These are phyloP conservation scores for Trisateles emortualis DNA, from an alignment of 2,888 invertebrate genomes.

Conservation along the genomic window DNA sequence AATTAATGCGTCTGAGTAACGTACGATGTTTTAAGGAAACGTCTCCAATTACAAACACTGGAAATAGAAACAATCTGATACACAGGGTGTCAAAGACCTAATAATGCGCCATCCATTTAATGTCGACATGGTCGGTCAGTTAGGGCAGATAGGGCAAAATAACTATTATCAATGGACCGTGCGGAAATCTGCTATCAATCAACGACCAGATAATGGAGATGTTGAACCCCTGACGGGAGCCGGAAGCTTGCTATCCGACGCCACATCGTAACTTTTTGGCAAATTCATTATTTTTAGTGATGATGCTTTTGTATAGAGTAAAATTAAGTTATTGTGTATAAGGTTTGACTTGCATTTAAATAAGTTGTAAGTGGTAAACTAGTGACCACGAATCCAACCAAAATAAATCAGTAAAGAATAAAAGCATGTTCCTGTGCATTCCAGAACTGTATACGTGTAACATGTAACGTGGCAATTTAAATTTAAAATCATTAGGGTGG, in stretches of 20 bases:
- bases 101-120: slow-evolving; percentile 49
- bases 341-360: no score
- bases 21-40: slow-evolving; percentile 39
- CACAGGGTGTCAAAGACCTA: slow-evolving; percentile 56
- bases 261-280: slow-evolving; percentile 44
- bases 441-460: background rate
- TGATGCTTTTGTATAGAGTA: slow-evolving; percentile 11
- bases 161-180: slow-evolving; percentile 61
- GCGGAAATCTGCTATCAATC: slow-evolving; percentile 82
- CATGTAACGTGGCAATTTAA: background rate
- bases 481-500: background rate
- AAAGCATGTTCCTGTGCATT: background rate
- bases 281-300: slow-evolving; percentile 37
- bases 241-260: slow-evolving; percentile 67
- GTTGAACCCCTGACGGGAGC: slow-evolving; percentile 71
- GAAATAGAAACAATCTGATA: slow-evolving; percentile 58
- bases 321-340: no score
- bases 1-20: slow-evolving; percentile 28
- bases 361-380: no score
- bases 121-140: slow-evolving; percentile 28
- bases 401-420: no score
- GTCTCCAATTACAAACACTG: slow-evolving; percentile 48
- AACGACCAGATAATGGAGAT: slow-evolving; percentile 76
- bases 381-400: no score
- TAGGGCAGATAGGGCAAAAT: slow-evolving; percentile 66